Base-by-base conservation (phyloP, 2,797 vertebrate genomes). In the Danio tinwini region DNA sequence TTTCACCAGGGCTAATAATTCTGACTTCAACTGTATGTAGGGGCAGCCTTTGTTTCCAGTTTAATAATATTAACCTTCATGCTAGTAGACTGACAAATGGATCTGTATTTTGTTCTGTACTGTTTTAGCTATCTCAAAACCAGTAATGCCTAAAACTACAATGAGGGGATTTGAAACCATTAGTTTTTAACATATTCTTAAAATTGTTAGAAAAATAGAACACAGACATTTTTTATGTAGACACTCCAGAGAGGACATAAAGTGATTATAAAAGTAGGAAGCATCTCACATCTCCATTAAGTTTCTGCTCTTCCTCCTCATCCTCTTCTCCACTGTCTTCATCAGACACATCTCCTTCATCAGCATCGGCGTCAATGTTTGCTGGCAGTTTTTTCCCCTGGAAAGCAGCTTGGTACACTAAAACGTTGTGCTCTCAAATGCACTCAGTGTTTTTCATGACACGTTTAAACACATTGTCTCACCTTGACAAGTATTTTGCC, bases 401-500 rank as follows among this genome's bases (percentile, higher is more conserved):
- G 62, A 52, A 52, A 52, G 11, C 12, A 52, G 49, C 12, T 11
- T 29, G 29, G 49, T 4, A 65, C n/a, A 40, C 21, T 17, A 14
- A 72, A 47, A 17, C 16, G 39, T 52, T 44, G 0, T 16, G n/a
- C 16, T 55, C 63, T 6, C 3, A 47, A 53, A 7, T 52, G 13
- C 14, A 42, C 7, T 9, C 11, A 29, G 3, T 73, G 64, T 49
- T 61, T 19, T 76, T n/a, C 6, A 53, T 14, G 7, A 44, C 6
- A 42, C 12, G 5, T 5, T 8, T 11, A 12, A 58, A 67, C 6
- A 29, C 50, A 40, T 50, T 12, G 19, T 9, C 50, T 78, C 86
- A 98, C 98, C 95, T 99, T 99, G 76, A 99, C 94, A 74, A 99
- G 88, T 80, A 99, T 85, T 87, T 98, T 99, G 19, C 97, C 96